Conservation (phyloP, 2,113 vertebrate species). For the Alouatta palliata region DNA sequence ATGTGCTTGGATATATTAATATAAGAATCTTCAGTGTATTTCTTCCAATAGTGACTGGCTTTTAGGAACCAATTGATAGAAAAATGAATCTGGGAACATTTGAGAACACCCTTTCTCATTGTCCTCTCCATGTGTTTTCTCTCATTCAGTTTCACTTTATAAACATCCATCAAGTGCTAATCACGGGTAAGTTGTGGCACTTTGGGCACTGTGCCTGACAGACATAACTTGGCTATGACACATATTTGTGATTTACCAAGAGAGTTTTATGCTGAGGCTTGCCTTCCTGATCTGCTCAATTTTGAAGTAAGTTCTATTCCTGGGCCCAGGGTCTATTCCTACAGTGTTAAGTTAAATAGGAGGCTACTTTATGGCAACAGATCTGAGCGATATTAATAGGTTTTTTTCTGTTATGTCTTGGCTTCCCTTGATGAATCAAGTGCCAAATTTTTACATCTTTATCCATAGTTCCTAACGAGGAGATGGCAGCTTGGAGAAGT, state of each 20-base stretch:
- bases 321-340: not conserved
- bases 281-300: constrained; percentile 13
- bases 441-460: constrained; percentile 22
- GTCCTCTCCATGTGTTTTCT: not conserved
- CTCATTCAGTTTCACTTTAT: constrained; percentile 24
- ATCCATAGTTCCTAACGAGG: not conserved
- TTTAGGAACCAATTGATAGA: constrained; percentile 23
- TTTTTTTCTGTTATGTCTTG: constrained; percentile 15
- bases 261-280: constrained; percentile 7
- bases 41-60: not conserved
- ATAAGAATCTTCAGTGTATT: constrained; percentile 15
- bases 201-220: not conserved
- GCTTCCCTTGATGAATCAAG: constrained; percentile 29
- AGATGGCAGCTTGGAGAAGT: not conserved
- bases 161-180: constrained; percentile 14
- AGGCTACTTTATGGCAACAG: not conserved
- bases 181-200: not conserved
- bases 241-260: constrained; percentile 44
- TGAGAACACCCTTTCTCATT: constrained; percentile 14
- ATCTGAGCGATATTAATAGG: not conserved
- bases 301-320: constrained; percentile 55
- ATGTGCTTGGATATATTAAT: not conserved
- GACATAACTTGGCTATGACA: not conserved
- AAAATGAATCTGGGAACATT: not conserved
- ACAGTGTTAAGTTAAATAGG: constrained; percentile 40